Evolutionary conservation across 2,888 invertebrate genomes (phyloP).

Genomic region (Amblyteles armatorius): DNA sequence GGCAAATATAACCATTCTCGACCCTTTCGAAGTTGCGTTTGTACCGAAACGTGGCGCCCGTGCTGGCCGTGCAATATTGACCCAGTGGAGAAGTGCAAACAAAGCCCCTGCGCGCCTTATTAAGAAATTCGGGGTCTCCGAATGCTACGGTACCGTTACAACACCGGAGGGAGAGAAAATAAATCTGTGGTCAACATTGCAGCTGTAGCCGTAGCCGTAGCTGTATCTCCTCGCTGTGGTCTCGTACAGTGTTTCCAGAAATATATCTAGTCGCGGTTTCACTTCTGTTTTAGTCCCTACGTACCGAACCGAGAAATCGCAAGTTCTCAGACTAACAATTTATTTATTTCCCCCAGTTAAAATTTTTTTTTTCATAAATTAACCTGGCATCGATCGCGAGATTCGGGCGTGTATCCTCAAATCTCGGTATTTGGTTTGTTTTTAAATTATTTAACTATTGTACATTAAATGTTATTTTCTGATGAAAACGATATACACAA

Average conservation of each 20-base stretch:
- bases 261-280: slow-evolving; percentile 52
- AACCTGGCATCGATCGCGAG: background rate
- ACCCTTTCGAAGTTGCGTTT: slow-evolving; percentile 33
- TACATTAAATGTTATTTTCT: background rate
- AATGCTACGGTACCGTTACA: slow-evolving; percentile 45
- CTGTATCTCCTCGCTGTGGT: slow-evolving; percentile 27
- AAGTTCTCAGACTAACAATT: slow-evolving; percentile 50
- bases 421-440: too few species aligned
- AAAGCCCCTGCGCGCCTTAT: slow-evolving; percentile 71
- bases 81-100: slow-evolving; percentile 70
- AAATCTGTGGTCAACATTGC: slow-evolving; percentile 68
- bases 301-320: slow-evolving; percentile 39
- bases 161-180: slow-evolving; percentile 65
- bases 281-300: slow-evolving; percentile 55
- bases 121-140: slow-evolving; percentile 71
- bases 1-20: slow-evolving; percentile 44
- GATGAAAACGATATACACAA: too few species aligned
- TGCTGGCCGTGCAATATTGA: slow-evolving; percentile 67
- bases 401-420: too few species aligned
- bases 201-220: slow-evolving; percentile 40
- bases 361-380: background rate
- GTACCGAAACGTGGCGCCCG: slow-evolving; percentile 45
- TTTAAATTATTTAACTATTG: background rate
- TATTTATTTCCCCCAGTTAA: background rate
- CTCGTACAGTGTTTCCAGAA: slow-evolving; percentile 52